Evolutionary conservation across 2,888 invertebrate genomes (phyloP).

Genomic region (Cotesia congregata): DNA sequence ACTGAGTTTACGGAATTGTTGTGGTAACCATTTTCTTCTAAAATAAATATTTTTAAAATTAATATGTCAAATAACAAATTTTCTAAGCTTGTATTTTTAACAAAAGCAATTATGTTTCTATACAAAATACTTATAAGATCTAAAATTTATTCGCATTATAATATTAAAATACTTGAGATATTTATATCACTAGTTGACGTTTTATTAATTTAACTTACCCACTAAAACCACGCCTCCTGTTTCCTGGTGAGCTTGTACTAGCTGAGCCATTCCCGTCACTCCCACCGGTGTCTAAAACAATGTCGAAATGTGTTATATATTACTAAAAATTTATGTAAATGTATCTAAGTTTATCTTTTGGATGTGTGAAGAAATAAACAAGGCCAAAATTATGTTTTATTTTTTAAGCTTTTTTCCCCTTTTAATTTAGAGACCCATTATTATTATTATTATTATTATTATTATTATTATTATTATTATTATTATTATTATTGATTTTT

Average conservation of each 20-base stretch:
- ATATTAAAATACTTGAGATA: constrained; percentile 13
- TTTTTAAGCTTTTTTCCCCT: background rate
- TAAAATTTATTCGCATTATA: background rate
- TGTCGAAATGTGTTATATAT: constrained; percentile 38
- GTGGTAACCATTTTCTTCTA: constrained; percentile 92
- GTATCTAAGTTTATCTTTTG: constrained; percentile 16
- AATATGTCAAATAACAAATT: constrained; percentile 4
- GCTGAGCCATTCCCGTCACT: constrained; percentile 75
- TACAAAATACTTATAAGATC: background rate
- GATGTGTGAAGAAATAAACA: background rate
- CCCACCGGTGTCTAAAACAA: constrained; percentile 76
- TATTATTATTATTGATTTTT: constrained; percentile 10
- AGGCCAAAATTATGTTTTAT: background rate
- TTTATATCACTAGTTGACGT: constrained; percentile 27
- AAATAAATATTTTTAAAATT: constrained; percentile 54
- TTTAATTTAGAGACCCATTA: constrained; percentile 28
- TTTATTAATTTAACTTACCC: constrained; percentile 76
- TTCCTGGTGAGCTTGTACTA: constrained; percentile 85
- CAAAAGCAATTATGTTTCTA: background rate
- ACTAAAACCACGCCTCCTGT: constrained; percentile 87
- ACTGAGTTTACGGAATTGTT: constrained; percentile 87
- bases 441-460: constrained; percentile 20
- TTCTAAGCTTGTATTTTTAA: background rate
- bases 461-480: too few relatives aligned
- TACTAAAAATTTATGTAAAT: constrained; percentile 1